A percentile compares a stretch with the other conserved stretches of the same genome.
Conservation (phyloP, 2,113 vertebrate species). For the Siniperca chuatsi region DNA sequence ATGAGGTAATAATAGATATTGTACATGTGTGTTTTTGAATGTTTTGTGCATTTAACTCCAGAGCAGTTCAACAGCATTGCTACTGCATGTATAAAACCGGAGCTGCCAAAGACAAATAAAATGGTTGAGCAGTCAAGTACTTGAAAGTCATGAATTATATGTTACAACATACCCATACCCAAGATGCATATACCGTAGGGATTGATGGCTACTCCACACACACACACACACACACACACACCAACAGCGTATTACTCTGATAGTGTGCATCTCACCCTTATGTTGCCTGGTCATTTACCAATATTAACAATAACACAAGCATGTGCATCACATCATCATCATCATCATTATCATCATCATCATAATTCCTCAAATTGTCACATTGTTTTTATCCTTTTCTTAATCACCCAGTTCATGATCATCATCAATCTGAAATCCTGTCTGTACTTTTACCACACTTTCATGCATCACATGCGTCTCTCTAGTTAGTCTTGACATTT, state of each 20-base stretch:
- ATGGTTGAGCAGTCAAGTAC: constrained; percentile 6
- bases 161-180: constrained; percentile 3
- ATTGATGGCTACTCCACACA: neutral
- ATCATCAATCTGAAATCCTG: constrained; percentile 5
- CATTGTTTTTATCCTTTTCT: constrained; percentile 25
- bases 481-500: constrained; percentile 9
- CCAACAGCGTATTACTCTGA: neutral
- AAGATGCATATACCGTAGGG: neutral
- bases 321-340: constrained; percentile 1
- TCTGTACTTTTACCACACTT: neutral
- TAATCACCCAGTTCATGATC: constrained; percentile 44
- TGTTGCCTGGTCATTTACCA: neutral
- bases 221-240: constrained; percentile 3
- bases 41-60: neutral
- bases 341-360: neutral
- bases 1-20: constrained; percentile 15
- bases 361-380: neutral
- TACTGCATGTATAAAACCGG: neutral
- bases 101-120: constrained; percentile 7
- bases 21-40: neutral
- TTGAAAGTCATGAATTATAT: constrained; percentile 31
- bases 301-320: constrained; percentile 7
- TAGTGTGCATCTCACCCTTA: neutral
- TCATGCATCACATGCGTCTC: constrained; percentile 18
- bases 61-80: neutral